Percentiles rank a stretch among this genome's conserved stretches.
Conservation (phyloP, 2,888 invertebrate genomes). For the Cryptus viduatorius region DNA sequence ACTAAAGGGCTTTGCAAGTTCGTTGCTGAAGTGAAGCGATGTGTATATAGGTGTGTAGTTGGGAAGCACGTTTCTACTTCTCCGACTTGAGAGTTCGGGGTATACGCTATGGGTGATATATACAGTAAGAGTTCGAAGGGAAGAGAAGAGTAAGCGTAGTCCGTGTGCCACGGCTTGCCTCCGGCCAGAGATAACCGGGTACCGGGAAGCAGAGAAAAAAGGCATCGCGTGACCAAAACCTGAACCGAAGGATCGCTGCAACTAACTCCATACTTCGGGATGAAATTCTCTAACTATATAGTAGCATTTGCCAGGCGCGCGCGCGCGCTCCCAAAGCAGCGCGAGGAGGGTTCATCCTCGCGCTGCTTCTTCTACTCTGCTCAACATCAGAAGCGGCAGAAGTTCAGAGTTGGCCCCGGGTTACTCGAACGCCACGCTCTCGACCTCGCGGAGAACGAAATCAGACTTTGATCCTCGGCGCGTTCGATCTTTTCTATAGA, state of each 20-base stretch:
- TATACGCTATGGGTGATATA: neutral
- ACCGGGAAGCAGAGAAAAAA: conserved; percentile 84
- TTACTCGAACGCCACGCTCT: conserved; percentile 36
- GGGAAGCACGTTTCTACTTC: conserved; percentile 19
- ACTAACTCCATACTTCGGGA: conserved; percentile 76
- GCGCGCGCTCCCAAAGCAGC: conserved; percentile 52
- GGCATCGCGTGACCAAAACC: conserved; percentile 84
- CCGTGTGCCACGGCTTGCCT: conserved; percentile 73
- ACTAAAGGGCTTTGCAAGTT: conserved; percentile 8
- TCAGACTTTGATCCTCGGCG: conserved; percentile 31
- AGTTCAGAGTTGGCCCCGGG: conserved; percentile 38
- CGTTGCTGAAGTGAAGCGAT: neutral
- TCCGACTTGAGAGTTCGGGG: conserved; percentile 19
- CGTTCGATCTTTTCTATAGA: neutral
- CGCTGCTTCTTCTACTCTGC: conserved; percentile 20
- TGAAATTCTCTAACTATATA: conserved; percentile 75
- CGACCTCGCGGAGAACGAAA: conserved; percentile 5
- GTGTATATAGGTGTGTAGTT: neutral
- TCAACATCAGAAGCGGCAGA: conserved; percentile 31
- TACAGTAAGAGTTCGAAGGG: conserved; percentile 56
- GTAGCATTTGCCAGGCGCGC: conserved; percentile 63
- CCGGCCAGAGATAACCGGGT: conserved; percentile 83
- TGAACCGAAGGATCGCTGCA: conserved; percentile 80
- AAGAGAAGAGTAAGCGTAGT: conserved; percentile 58
- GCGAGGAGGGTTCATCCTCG: conserved; percentile 47